These are phyloP conservation scores for Ellobius talpinus DNA, from an alignment of 2,113 vertebrate genomes.

Conservation along the genomic window DNA sequence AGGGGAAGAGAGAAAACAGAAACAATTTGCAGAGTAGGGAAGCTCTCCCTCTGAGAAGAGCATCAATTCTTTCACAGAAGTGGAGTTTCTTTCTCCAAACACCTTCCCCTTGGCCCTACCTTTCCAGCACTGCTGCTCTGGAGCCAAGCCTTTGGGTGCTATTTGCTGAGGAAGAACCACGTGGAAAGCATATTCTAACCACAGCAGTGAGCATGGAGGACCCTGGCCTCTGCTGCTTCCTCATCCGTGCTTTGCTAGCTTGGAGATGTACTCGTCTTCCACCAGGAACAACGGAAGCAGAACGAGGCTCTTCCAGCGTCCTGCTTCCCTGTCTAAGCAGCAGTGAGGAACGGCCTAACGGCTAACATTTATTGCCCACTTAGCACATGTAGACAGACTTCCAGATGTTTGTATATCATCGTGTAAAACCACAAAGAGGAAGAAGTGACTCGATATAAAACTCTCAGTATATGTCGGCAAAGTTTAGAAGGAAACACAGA, in stretches of 20 bases:
- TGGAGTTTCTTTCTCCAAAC: not conserved
- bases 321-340: not conserved
- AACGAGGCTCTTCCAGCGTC: not conserved
- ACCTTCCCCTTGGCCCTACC: not conserved
- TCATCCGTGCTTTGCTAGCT: not conserved
- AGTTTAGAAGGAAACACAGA: not conserved
- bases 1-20: not conserved
- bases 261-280: not conserved
- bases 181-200: not conserved
- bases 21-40: no score
- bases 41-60: not conserved
- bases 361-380: not conserved
- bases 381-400: not conserved
- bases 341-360: not conserved
- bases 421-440: conserved; percentile 46
- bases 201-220: not conserved
- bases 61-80: no score
- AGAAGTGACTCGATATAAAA: not conserved
- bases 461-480: not conserved
- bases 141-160: not conserved
- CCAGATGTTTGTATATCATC: not conserved
- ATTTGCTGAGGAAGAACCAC: not conserved
- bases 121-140: not conserved
- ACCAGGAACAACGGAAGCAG: not conserved
- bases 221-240: not conserved